Percentiles rank a stretch among this genome's conserved stretches.
phyloP scores from a whole-genome alignment of 2,888 invertebrate species.

The Drosophila anomalipes region DNA sequence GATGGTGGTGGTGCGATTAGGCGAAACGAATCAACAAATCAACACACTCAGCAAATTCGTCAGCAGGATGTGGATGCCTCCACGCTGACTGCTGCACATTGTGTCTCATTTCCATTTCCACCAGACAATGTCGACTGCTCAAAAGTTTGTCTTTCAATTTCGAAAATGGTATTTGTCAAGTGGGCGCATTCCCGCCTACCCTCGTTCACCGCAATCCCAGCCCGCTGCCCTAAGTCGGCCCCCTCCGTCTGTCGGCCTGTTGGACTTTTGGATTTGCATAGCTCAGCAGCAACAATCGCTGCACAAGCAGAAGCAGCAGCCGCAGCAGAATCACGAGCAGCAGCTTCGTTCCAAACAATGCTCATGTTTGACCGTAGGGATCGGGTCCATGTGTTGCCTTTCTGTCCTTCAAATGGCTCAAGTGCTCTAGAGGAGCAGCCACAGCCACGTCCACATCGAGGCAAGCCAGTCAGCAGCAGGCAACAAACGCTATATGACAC shows the following conservation, averaged over 20 bases:
- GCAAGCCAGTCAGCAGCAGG: constrained; percentile 10
- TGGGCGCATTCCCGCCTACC: constrained; percentile 51
- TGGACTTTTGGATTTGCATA: constrained; percentile 77
- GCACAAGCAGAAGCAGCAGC: constrained; percentile 22
- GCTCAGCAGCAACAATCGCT: constrained; percentile 67
- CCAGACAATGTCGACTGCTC: constrained; percentile 72
- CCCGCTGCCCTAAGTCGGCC: not conserved
- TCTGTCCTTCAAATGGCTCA: constrained; percentile 76
- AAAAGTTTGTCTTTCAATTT: constrained; percentile 85
- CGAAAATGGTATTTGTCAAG: constrained; percentile 83
- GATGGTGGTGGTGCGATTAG: constrained; percentile 83
- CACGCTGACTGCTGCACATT: constrained; percentile 75
- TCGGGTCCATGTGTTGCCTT: constrained; percentile 69
- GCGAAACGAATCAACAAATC: constrained; percentile 84
- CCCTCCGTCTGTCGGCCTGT: constrained; percentile 41
- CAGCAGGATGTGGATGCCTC: constrained; percentile 72
- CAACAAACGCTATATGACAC: constrained; percentile 46
- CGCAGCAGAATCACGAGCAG: constrained; percentile 28
- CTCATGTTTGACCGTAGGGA: constrained; percentile 63
- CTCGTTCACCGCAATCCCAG: not conserved
- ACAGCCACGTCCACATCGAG: constrained; percentile 22
- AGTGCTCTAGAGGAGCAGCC: constrained; percentile 60
- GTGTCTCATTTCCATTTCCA: constrained; percentile 78
- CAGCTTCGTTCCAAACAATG: constrained; percentile 52
- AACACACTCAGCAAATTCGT: constrained; percentile 84